Percentiles rank a stretch among this genome's conserved stretches.
Evolutionary conservation across 2,113 vertebrate species (phyloP).

Genomic region (Dasyornis broadbenti): DNA sequence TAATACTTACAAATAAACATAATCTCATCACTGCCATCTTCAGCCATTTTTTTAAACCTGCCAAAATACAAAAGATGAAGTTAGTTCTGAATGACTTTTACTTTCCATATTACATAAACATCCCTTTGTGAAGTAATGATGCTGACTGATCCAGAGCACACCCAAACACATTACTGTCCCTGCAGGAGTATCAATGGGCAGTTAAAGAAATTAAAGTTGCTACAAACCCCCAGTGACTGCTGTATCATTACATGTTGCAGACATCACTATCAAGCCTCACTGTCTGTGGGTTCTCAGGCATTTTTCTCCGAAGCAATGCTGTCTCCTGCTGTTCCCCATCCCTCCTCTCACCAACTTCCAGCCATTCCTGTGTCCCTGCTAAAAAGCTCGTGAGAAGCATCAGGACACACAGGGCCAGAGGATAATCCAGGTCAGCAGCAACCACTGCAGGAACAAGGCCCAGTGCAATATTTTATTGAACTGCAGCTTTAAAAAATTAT

Average conservation of each 20-base stretch:
- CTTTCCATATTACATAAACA: background rate
- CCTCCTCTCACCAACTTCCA: background rate
- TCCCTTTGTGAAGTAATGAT: background rate
- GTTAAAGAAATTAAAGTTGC: background rate
- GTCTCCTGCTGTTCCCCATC: background rate
- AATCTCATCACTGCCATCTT: conserved; percentile 78
- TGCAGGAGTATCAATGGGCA: background rate
- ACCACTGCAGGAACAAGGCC: background rate
- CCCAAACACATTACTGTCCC: background rate
- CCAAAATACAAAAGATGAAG: conserved; percentile 19
- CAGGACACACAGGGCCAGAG: background rate
- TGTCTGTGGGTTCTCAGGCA: background rate
- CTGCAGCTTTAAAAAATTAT: background rate
- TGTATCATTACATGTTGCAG: background rate
- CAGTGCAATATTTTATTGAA: background rate
- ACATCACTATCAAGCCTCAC: background rate
- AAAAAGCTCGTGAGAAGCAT: background rate
- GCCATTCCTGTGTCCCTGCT: background rate
- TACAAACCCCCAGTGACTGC: background rate
- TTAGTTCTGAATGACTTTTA: background rate
- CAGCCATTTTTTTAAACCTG: conserved; percentile 80
- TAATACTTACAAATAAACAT: conserved; percentile 86
- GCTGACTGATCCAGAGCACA: background rate
- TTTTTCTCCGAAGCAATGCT: background rate
- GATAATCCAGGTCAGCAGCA: background rate